phyloP scores from a whole-genome alignment of 2,797 vertebrate species.

The Cheirogaleus major region DNA sequence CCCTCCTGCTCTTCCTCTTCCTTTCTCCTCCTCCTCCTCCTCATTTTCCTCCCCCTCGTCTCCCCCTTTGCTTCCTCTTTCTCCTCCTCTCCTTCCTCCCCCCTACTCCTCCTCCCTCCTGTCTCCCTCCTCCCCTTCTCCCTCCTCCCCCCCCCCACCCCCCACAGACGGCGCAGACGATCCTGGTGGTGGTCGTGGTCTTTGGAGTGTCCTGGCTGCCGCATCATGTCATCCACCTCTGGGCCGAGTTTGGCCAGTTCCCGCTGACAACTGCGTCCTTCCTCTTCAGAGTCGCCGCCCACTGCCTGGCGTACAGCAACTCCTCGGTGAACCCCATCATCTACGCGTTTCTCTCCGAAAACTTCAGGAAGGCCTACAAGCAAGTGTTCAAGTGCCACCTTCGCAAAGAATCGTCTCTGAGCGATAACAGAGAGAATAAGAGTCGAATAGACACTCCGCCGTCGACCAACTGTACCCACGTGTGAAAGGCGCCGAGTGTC shows the following conservation, averaged over 20 bases:
- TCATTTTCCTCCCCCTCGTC: fast-evolving
- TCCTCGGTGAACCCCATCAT: slow-evolving; percentile 99
- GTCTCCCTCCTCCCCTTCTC: too few relatives aligned
- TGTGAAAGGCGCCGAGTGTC: slow-evolving; percentile 84
- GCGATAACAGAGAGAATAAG: slow-evolving; percentile 90
- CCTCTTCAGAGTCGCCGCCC: slow-evolving; percentile 92
- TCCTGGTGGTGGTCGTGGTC: slow-evolving; percentile 86
- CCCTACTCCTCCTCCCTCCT: fast-evolving
- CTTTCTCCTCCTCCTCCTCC: fast-evolving
- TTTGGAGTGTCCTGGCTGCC: slow-evolving; percentile 93
- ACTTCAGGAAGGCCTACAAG: slow-evolving; percentile 98
- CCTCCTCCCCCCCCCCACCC: fast-evolving
- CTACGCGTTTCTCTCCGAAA: slow-evolving; percentile 98
- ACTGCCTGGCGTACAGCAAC: slow-evolving; percentile 99
- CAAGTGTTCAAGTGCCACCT: slow-evolving; percentile 95
- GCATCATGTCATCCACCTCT: slow-evolving; percentile 95
- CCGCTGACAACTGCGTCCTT: slow-evolving; percentile 97
- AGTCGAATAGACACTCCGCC: slow-evolving; percentile 92
- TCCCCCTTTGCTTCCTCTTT: fast-evolving
- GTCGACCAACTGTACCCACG: slow-evolving; percentile 95
- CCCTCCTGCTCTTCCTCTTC: background rate
- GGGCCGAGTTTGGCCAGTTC: slow-evolving; percentile 97
- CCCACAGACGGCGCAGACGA: slow-evolving; percentile 95
- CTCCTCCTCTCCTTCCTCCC: background rate
- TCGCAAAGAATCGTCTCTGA: slow-evolving; percentile 84